Evolutionary conservation across 2,113 vertebrate species (phyloP), one percentile per base, ranked within the genome.

Genomic region (Phalacrocorax aristotelis): DNA sequence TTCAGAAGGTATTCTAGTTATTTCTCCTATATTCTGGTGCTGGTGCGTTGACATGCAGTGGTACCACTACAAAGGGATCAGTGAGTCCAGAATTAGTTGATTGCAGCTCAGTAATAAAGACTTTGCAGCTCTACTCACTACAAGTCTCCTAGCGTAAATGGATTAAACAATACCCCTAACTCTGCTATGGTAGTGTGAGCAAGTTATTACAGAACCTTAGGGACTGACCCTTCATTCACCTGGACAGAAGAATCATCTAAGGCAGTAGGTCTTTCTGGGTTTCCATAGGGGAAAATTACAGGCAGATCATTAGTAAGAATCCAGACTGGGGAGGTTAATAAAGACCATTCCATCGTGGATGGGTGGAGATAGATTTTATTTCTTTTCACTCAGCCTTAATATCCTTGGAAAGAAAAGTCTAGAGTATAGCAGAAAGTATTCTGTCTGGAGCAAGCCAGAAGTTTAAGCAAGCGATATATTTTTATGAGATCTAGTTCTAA

Each of bases 321-420:
- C 22, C 42, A 76, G 18, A 55, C 21, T 15, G 9, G 7, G 11
- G 5, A 89, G 12, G 46, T 52, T 52, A 83, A 11, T 55, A 44
- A 42, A 58, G 85, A 32, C 13, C 55, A 42, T 23, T 66, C 23
- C 25, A 46, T 19, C 23, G 69, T 0, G 0, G 9, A 16, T 60
- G 13, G 21, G 9, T 36, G 18, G 18, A 62, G 19, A 71, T 18
- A 27, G 42, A 57, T 49, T 81, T 69, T 78, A 27, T 91, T 61
- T 81, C 2, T 75, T 82, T 82, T 70, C 60, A 80, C 14, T 69
- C 32, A 82, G 4, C 9, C 32, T 78, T 71, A 62, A 87, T 13
- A 44, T 64, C 17, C 18, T 83, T 75, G 30, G 68, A 91, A 77
- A 42, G 17, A 71, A 6, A 34, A 58, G 5, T 40, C 68, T 71